Evolutionary conservation across 2,888 invertebrate genomes (phyloP), one percentile per base, ranked within the genome.

Genomic region (Scaptomyza polygonia): DNA sequence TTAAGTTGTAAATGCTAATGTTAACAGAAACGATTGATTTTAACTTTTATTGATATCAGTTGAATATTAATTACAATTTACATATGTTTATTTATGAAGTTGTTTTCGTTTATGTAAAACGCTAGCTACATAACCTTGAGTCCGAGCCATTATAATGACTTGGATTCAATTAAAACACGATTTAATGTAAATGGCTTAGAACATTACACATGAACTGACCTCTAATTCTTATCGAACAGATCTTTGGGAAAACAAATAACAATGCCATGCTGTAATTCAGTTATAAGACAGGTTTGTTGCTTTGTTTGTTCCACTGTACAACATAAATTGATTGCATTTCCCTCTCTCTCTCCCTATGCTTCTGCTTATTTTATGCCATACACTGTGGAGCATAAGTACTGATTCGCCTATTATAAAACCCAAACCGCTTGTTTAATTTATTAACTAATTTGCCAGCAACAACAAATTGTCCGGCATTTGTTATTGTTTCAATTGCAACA

Each of bases 401-500:
- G 49, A 49, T n/a, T 77, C 48, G 36, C 14, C 36, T 48, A 62
- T 64, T 55, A 56, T 63, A 27, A 42, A 51, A 25, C 5, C 25
- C 25, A 25, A 25, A 25, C 25, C 25, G 25, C 25, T 25, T 25
- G 47, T 48, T 79, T 71, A 65, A 76, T 77, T 83, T 84, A 84
- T 88, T 84, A 78, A 86, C 79, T 80, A 77, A 78, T 79, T 85
- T 80, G 82, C 84, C 81, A 77, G 75, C 69, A 67, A 67, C 74
- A 77, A 86, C 74, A 79, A 86, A 82, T 88, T 86, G 79, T 48
- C 54, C 52, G 51, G 55, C 72, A 82, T 78, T 86, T 81, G 76
- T 87, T 86, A 86, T 82, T 88, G 82, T 88, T 88, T 82, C 88
- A 88, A 86, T 88, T 82, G 82, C 82, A 82, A 82, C 79, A 88